Evolutionary conservation across 92 coral and sea anemone species (phyloP).

Genomic region (Palythoa grandiflora): DNA sequence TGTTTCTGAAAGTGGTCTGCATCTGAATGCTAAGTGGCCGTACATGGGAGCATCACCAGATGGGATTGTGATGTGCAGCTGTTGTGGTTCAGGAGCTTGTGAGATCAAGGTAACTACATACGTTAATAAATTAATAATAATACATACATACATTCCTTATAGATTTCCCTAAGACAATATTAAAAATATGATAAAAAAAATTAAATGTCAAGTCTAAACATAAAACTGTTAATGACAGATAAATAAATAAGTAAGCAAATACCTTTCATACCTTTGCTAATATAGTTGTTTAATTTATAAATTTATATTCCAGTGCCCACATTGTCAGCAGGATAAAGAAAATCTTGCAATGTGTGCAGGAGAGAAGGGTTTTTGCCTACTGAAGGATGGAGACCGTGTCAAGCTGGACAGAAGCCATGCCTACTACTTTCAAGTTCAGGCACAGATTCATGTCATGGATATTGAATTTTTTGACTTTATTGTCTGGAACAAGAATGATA

Average conservation of each 20-base stretch:
- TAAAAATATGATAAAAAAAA: neutral
- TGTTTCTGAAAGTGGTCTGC: slow-evolving; percentile 43
- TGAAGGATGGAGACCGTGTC: slow-evolving; percentile 36
- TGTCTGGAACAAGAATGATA: slow-evolving; percentile 55
- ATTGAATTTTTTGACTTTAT: slow-evolving; percentile 53
- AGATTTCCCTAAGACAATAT: slow-evolving; percentile 13
- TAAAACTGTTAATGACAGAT: slow-evolving; percentile 1
- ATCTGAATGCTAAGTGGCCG: slow-evolving; percentile 47
- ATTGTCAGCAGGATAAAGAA: slow-evolving; percentile 51
- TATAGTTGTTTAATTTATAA: slow-evolving; percentile 10
- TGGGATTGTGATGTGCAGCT: slow-evolving; percentile 48
- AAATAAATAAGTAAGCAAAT: slow-evolving; percentile 4
- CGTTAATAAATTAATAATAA: neutral
- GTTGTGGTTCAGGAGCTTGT: slow-evolving; percentile 50
- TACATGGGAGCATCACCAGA: slow-evolving; percentile 60
- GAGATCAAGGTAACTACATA: slow-evolving; percentile 54
- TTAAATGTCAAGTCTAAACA: slow-evolving; percentile 1
- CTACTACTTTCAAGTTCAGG: slow-evolving; percentile 48
- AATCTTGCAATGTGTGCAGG: slow-evolving; percentile 48
- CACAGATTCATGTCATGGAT: slow-evolving; percentile 48
- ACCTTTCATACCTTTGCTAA: neutral
- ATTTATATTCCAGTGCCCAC: slow-evolving; percentile 50
- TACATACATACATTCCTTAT: neutral
- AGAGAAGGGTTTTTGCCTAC: slow-evolving; percentile 47
- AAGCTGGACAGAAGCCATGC: slow-evolving; percentile 53